A percentile compares a stretch with the other conserved stretches of the same genome.
These are phyloP conservation scores for Drosophila mayaguana DNA, from an alignment of 2,888 invertebrate genomes.

Conservation along the genomic window DNA sequence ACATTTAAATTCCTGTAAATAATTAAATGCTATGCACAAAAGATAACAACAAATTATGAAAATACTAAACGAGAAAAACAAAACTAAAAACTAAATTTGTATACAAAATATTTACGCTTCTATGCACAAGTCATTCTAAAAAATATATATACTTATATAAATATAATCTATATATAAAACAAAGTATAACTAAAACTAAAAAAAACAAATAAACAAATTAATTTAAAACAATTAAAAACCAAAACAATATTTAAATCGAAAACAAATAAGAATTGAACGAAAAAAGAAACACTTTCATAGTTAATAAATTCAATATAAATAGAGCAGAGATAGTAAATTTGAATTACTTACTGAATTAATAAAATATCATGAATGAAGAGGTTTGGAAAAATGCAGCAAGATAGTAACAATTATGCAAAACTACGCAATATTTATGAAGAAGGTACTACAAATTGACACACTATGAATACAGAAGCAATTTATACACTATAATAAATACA, in stretches of 20 bases:
- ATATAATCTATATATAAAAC: conserved; percentile 29
- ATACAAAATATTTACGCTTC: conserved; percentile 63
- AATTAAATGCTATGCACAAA: conserved; percentile 43
- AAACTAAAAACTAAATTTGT: conserved; percentile 42
- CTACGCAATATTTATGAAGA: conserved; percentile 60
- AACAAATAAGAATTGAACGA: conserved; percentile 15
- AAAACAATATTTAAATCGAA: conserved; percentile 31
- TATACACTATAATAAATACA: conserved; percentile 56
- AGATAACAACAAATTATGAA: conserved; percentile 17
- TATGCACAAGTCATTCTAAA: conserved; percentile 73
- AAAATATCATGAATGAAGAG: conserved; percentile 27
- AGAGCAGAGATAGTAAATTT: conserved; percentile 33
- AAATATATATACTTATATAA: background rate
- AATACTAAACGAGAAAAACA: conserved; percentile 13
- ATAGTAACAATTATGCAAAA: conserved; percentile 59
- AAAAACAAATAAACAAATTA: conserved; percentile 24
- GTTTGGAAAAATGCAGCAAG: conserved; percentile 33
- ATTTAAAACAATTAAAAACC: conserved; percentile 22
- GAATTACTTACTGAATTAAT: conserved; percentile 61
- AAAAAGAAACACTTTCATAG: conserved; percentile 50
- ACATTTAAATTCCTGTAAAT: conserved; percentile 56
- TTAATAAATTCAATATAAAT: conserved; percentile 53
- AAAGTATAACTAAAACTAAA: conserved; percentile 28
- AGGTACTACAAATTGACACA: conserved; percentile 57
- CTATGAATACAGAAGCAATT: conserved; percentile 64